Evolutionary conservation across 1,140 invertebrate species (phyloP).

Genomic region (Plutomurus gul): DNA sequence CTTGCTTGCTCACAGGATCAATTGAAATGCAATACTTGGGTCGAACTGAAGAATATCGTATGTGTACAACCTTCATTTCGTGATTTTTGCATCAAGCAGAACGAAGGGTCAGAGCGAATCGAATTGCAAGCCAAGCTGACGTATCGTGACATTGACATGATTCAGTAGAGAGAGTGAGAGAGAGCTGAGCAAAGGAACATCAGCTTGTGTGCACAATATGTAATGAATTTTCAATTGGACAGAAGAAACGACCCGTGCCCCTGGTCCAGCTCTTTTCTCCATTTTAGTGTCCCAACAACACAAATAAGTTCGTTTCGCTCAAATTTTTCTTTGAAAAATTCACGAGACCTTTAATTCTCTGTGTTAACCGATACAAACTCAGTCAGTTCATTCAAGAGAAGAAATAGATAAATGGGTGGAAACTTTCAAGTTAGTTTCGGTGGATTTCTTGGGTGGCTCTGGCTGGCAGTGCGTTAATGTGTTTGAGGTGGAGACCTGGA

Average conservation of each 20-base stretch:
- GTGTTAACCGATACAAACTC: neutral
- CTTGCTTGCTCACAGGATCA: neutral
- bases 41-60: no score
- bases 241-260: constrained; percentile 5
- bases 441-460: no score
- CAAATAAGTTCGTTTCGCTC: constrained; percentile 1
- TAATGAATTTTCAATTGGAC: constrained; percentile 7
- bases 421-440: no score
- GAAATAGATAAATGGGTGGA: no score
- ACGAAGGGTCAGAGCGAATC: neutral
- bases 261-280: no score
- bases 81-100: constrained; percentile 3
- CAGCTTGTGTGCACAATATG: neutral
- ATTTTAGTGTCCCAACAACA: no score
- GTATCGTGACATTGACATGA: constrained; percentile 5
- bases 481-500: constrained; percentile 1
- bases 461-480: neutral
- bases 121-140: neutral
- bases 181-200: neutral
- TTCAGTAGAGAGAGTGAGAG: no score
- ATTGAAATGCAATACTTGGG: neutral
- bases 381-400: constrained; percentile 1
- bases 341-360: neutral
- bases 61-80: neutral
- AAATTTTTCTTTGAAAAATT: neutral